Evolutionary conservation across 2,113 vertebrate genomes (phyloP), one percentile per base, ranked within the genome.

Genomic region (Sebastes schlegelii): DNA sequence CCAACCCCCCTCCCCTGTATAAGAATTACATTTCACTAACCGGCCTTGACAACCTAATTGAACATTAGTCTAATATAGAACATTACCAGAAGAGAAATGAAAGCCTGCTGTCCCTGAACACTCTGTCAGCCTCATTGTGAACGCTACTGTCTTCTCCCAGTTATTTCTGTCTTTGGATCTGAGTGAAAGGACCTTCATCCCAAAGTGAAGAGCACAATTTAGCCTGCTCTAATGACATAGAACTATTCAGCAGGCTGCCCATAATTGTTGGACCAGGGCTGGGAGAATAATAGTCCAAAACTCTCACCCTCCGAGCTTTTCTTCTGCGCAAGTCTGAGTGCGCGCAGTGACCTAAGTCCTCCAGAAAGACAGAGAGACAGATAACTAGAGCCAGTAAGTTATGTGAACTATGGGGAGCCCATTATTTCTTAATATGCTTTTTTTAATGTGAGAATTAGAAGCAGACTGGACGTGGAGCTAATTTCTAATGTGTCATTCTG

Each of bases 41-140:
- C 78, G 82, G 84, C 89, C 89, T 91, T 91, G 91, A 91, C 90
- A 93, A 89, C 80, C 90, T 90, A 88, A 93, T 91, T 93, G 91
- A 92, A 91, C 91, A 89, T 91, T 89, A 84, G 88, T 87, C 83
- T 88, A 83, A 93, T 91, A 88, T 74, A 82, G 83, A 91, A 80
- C 86, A 86, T 92, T 89, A 86, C 61, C 80, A 79, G 82, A 80
- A 62, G 69, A 88, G 82, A 80, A 89, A 74, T 88, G 91, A 91
- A 86, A 91, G 89, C 73, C 79, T 40, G 72, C 79, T 66, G 84
- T 89, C 87, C 88, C 88, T 90, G 87, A 90, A 72, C 82, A 60
- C 83, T 74, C 84, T 77, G 72, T 76, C 85, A 85, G 89, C 79
- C 80, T 86, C 86, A 81, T 86, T 84, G 88, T 77, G 88, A 89